Evolutionary conservation across 1,140 invertebrate species (phyloP).

Genomic region (Pseudomyrmex flavicornis): DNA sequence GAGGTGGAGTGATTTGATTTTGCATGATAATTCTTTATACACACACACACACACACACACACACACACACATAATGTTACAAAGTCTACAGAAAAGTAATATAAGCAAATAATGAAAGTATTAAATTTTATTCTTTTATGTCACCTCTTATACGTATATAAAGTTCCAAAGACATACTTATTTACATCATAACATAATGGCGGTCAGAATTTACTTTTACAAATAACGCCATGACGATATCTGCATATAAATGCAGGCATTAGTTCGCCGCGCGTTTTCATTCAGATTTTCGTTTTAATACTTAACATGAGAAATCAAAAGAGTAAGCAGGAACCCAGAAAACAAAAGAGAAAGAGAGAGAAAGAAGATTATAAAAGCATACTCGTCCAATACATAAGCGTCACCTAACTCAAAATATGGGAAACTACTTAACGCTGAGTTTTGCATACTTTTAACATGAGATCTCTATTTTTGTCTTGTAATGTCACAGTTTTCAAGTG

Average conservation of each 20-base stretch:
- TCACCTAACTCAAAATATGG: neutral
- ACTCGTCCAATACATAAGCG: neutral
- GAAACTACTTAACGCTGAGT: neutral
- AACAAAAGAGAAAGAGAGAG: constrained; percentile 44
- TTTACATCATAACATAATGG: neutral
- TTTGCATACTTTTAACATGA: neutral
- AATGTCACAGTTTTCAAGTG: too few relatives aligned
- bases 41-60: too few relatives aligned
- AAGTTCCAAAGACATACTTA: too few relatives aligned
- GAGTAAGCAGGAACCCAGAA: constrained; percentile 19
- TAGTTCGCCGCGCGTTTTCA: constrained; percentile 64
- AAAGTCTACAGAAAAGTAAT: too few relatives aligned
- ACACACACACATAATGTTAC: too few relatives aligned
- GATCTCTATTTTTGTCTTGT: too few relatives aligned
- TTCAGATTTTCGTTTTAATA: constrained; percentile 70
- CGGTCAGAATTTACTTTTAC: constrained; percentile 33
- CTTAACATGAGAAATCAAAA: constrained; percentile 61
- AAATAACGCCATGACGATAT: constrained; percentile 62
- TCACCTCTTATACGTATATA: neutral
- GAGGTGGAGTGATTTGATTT: too few relatives aligned
- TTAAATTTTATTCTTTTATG: neutral
- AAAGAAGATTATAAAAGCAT: neutral
- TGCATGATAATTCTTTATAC: too few relatives aligned
- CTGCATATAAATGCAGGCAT: constrained; percentile 78
- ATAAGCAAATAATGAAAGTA: too few relatives aligned